A percentile compares a stretch with the other conserved stretches of the same genome.
Evolutionary conservation across 1,140 invertebrate species (phyloP).

Genomic region (Drosophila kohkoa): DNA sequence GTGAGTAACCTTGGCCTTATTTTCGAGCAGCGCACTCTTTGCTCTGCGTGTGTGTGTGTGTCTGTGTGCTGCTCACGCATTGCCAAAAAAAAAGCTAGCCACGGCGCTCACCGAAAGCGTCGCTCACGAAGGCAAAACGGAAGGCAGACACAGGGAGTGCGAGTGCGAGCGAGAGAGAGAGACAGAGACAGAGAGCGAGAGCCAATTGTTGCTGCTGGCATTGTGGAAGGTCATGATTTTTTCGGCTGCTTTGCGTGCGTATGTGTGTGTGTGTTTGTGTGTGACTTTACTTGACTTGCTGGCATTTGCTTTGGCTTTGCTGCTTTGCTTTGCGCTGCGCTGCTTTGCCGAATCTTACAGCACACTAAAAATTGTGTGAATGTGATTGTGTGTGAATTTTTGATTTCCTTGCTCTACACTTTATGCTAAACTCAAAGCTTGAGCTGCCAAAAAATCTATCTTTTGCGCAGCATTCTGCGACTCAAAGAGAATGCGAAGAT

Average conservation of each 20-base stretch:
- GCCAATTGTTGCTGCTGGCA: slow-evolving; percentile 76
- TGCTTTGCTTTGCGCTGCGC: too few species aligned
- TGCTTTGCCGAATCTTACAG: slow-evolving; percentile 25
- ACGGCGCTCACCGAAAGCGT: slow-evolving; percentile 54
- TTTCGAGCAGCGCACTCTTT: slow-evolving; percentile 81
- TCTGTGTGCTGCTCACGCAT: slow-evolving; percentile 69
- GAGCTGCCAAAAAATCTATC: slow-evolving; percentile 1
- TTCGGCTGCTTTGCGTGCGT: slow-evolving; percentile 63
- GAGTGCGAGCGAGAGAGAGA: slow-evolving; percentile 37
- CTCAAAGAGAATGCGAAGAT: background rate
- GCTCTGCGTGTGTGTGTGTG: slow-evolving; percentile 30
- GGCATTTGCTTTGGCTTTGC: slow-evolving; percentile 62
- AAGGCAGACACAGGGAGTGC: slow-evolving; percentile 19
- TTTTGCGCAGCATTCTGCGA: slow-evolving; percentile 13
- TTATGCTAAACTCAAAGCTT: slow-evolving; percentile 10
- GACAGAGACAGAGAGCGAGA: slow-evolving; percentile 35
- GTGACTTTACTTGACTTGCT: slow-evolving; percentile 72
- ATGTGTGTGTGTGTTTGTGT: slow-evolving; percentile 17
- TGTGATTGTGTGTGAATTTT: slow-evolving; percentile 56
- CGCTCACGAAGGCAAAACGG: slow-evolving; percentile 56
- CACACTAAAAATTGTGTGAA: slow-evolving; percentile 22
- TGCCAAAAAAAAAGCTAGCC: slow-evolving; percentile 66
- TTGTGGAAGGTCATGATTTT: slow-evolving; percentile 84
- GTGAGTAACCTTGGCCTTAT: slow-evolving; percentile 85
- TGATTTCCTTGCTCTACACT: slow-evolving; percentile 51